A percentile compares a stretch with the other conserved stretches of the same genome.
Evolutionary conservation across 1,140 invertebrate genomes (phyloP).

Genomic region (Atta colombica): DNA sequence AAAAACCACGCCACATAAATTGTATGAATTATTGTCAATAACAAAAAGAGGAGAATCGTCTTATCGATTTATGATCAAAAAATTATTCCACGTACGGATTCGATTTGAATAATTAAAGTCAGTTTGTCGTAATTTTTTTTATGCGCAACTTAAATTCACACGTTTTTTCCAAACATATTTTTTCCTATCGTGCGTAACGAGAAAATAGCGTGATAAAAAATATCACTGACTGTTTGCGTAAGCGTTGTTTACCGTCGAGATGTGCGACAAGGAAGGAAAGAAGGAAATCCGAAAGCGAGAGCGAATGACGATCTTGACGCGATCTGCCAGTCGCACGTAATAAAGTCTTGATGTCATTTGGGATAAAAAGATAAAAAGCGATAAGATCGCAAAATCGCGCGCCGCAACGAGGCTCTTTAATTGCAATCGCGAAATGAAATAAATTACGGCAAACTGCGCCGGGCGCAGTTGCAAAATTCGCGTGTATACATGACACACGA

Average conservation of each 20-base stretch:
- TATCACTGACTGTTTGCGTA: not conserved
- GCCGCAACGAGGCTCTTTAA: conserved; percentile 31
- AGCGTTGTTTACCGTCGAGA: conserved; percentile 7
- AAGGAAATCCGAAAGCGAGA: conserved; percentile 12
- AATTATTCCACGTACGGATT: too few relatives aligned
- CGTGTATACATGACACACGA: not conserved
- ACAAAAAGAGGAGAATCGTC: not conserved
- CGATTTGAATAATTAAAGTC: conserved; percentile 19
- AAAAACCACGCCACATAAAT: not conserved
- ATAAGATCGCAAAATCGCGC: conserved; percentile 28
- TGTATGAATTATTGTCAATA: not conserved
- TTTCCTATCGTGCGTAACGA: not conserved
- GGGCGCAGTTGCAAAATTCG: conserved; percentile 31
- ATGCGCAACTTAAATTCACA: not conserved
- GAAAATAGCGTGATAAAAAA: conserved; percentile 41
- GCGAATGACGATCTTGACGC: not conserved
- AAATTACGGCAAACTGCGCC: conserved; percentile 36
- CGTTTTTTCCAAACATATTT: not conserved
- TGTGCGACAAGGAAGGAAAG: not conserved
- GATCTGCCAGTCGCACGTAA: conserved; percentile 8
- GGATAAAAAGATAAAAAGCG: conserved; percentile 48
- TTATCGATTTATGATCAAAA: not conserved
- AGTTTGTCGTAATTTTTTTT: conserved; percentile 11
- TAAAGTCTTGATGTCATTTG: conserved; percentile 8
- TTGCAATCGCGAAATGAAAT: conserved; percentile 34